Conservation (phyloP, 2,797 vertebrate genomes). For the Xiphorhynchus erythropygius region DNA sequence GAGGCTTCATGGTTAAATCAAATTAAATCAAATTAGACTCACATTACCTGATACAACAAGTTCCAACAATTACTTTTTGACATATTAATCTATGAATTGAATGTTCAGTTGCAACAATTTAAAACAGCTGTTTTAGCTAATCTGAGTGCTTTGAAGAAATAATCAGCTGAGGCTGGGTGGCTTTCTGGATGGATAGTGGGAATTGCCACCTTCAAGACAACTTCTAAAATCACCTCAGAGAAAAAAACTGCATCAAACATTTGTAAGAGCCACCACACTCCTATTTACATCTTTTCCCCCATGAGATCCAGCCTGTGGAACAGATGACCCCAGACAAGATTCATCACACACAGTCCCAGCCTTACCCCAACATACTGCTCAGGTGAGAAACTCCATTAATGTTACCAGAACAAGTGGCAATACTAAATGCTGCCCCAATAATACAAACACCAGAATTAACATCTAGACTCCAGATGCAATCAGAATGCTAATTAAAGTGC, state of each 20-base stretch:
- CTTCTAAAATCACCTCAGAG: not conserved
- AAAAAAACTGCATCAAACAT: not conserved
- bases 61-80: slow-evolving; percentile 42
- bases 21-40: slow-evolving; percentile 40
- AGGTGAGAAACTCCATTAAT: not conserved
- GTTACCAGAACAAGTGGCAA: not conserved
- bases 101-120: not conserved
- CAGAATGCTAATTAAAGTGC: not conserved
- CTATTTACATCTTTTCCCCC: not conserved
- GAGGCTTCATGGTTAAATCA: slow-evolving; percentile 20
- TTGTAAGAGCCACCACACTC: not conserved
- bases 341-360: not conserved
- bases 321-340: not conserved
- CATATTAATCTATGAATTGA: slow-evolving; percentile 10
- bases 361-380: not conserved
- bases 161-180: not conserved
- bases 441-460: not conserved
- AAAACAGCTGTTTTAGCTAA: not conserved
- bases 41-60: not conserved
- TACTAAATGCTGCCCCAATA: not conserved
- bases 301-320: not conserved
- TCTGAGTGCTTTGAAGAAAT: not conserved
- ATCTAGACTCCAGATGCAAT: not conserved
- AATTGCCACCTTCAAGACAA: not conserved
- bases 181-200: not conserved